phyloP scores from a whole-genome alignment of 1,140 invertebrate genomes.

The Drosophila triauraria region DNA sequence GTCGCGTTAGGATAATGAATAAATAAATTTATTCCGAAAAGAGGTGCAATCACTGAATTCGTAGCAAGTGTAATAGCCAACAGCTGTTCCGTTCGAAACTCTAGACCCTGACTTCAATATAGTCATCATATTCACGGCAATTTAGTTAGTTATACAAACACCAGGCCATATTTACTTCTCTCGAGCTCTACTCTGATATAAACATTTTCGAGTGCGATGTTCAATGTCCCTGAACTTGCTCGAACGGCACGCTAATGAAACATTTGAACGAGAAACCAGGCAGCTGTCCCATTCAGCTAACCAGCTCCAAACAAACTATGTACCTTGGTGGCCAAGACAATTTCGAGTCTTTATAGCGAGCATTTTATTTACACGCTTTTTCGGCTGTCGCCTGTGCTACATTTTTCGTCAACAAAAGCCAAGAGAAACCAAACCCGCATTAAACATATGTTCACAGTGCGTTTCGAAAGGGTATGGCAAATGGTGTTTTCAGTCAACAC shows the following conservation, averaged over 20 bases:
- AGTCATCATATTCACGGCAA: conserved; percentile 21
- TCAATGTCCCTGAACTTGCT: conserved; percentile 69
- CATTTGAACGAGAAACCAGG: conserved; percentile 16
- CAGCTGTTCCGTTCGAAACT: conserved; percentile 13
- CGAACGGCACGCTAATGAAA: conserved; percentile 52
- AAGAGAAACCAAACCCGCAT: conserved; percentile 36
- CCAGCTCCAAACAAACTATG: conserved; percentile 12
- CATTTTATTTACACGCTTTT: conserved; percentile 58
- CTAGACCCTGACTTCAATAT: conserved; percentile 10
- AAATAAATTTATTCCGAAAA: background rate
- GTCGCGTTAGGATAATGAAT: no score
- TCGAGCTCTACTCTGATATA: conserved; percentile 7
- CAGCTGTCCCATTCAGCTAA: conserved; percentile 15
- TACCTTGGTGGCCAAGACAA: conserved; percentile 39
- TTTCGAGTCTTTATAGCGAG: conserved; percentile 38
- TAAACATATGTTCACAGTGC: conserved; percentile 22
- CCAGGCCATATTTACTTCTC: conserved; percentile 25
- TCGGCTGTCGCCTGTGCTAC: conserved; percentile 49
- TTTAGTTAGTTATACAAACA: conserved; percentile 22
- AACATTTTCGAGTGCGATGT: conserved; percentile 31
- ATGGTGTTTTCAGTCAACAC: background rate
- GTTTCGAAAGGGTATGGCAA: conserved; percentile 19
- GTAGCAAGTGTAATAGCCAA: background rate
- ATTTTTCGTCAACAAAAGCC: conserved; percentile 66
- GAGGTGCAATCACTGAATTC: background rate